A percentile compares a stretch with the other conserved stretches of the same genome.
Evolutionary conservation across 2,888 invertebrate genomes (phyloP).

Genomic region (Corythucha ciliata): DNA sequence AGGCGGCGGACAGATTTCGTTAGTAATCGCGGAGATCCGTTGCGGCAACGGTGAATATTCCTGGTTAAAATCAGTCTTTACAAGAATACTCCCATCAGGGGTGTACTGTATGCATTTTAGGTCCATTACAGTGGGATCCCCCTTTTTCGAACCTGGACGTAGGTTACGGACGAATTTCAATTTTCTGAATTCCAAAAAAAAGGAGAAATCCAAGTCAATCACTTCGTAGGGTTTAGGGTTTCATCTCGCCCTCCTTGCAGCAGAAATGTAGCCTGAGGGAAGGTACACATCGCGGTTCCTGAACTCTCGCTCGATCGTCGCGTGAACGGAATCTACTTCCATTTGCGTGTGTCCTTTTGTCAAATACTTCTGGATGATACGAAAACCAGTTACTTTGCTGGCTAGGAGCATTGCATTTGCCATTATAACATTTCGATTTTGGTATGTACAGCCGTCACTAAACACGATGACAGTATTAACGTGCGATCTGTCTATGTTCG

Average conservation of each 20-base stretch:
- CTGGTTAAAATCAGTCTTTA: slow-evolving; percentile 20
- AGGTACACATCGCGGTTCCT: slow-evolving; percentile 13
- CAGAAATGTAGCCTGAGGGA: slow-evolving; percentile 4
- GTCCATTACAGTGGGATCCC: slow-evolving; percentile 24
- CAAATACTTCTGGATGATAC: slow-evolving; percentile 25
- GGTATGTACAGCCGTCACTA: not conserved
- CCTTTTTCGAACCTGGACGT: slow-evolving; percentile 20
- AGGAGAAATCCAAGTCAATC: slow-evolving; percentile 19
- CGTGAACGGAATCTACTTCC: slow-evolving; percentile 12
- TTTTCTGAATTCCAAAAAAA: slow-evolving; percentile 24
- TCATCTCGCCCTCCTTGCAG: not conserved
- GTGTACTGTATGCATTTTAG: slow-evolving; percentile 15
- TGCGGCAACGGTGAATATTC: not conserved
- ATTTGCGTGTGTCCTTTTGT: slow-evolving; percentile 3
- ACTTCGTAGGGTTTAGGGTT: slow-evolving; percentile 8
- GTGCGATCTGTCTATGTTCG: slow-evolving; percentile 2
- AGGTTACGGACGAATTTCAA: not conserved
- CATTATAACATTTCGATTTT: not conserved
- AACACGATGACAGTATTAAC: slow-evolving; percentile 5
- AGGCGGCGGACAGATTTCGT: no score
- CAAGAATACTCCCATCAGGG: slow-evolving; percentile 17
- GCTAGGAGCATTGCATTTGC: slow-evolving; percentile 1
- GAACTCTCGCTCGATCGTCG: slow-evolving; percentile 24
- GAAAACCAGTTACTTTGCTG: slow-evolving; percentile 22
- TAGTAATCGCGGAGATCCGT: no score